A percentile compares a stretch with the other conserved stretches of the same genome.
phyloP scores from a whole-genome alignment of 2,113 vertebrate genomes.

The Brachyhypopomus occidentalis region DNA sequence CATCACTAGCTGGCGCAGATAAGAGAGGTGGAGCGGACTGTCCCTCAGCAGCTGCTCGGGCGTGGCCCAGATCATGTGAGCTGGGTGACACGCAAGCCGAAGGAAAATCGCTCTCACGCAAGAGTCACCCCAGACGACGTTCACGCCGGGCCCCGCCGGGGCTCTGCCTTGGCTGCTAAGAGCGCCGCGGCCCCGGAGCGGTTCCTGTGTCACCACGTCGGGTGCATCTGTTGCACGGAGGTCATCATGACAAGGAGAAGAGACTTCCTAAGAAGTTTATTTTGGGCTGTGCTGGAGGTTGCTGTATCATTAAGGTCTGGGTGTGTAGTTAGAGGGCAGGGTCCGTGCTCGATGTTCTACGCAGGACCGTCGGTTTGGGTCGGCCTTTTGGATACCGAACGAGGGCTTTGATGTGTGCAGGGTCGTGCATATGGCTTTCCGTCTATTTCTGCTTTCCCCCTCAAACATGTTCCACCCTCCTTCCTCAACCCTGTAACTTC shows the following conservation, averaged over 20 bases:
- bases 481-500: constrained; percentile 25
- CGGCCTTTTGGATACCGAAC: constrained; percentile 18
- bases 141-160: background rate
- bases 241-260: constrained; percentile 27
- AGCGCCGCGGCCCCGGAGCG: background rate
- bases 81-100: constrained; percentile 3
- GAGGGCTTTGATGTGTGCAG: constrained; percentile 54
- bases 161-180: background rate
- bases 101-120: no score
- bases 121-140: no score
- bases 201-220: constrained; percentile 5
- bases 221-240: constrained; percentile 21
- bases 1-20: constrained; percentile 35
- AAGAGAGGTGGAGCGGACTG: constrained; percentile 17
- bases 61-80: constrained; percentile 22
- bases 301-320: constrained; percentile 69
- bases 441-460: constrained; percentile 21
- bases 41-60: background rate
- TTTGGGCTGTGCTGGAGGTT: constrained; percentile 51
- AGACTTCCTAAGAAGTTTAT: constrained; percentile 44
- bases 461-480: background rate
- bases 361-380: constrained; percentile 38
- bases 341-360: constrained; percentile 59
- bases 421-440: constrained; percentile 38
- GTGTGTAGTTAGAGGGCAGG: constrained; percentile 48